Percentiles rank a stretch among this genome's conserved stretches.
Conservation (phyloP, 2,888 invertebrate genomes). For the Diplazon laetatorius region DNA sequence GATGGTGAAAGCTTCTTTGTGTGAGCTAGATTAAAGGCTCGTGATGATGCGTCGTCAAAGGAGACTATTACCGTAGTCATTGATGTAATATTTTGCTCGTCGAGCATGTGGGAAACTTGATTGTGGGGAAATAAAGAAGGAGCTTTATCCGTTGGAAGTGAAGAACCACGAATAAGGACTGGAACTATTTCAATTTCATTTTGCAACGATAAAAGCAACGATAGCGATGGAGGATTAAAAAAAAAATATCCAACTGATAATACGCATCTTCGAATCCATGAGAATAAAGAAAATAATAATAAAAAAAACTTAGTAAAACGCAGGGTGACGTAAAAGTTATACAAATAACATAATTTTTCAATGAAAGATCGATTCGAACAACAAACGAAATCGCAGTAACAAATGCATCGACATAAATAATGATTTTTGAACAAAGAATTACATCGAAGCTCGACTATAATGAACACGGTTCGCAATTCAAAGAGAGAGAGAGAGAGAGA, state of each 20-base stretch:
- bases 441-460: constrained; percentile 79
- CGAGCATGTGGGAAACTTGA: constrained; percentile 20
- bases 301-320: no score
- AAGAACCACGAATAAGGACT: constrained; percentile 34
- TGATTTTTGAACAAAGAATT: constrained; percentile 72
- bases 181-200: not conserved
- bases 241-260: no score
- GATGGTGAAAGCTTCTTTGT: constrained; percentile 60
- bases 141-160: constrained; percentile 64
- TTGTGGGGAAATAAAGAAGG: constrained; percentile 52
- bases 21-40: constrained; percentile 72
- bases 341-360: no score
- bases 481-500: constrained; percentile 56
- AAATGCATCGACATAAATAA: not conserved
- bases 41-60: constrained; percentile 77
- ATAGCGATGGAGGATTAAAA: no score
- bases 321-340: no score
- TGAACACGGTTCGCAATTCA: constrained; percentile 77
- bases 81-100: constrained; percentile 76
- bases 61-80: constrained; percentile 76
- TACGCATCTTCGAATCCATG: no score
- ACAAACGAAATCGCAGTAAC: not conserved
- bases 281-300: no score
- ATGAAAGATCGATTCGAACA: not conserved
- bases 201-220: no score